Percentiles rank a stretch among this genome's conserved stretches.
Evolutionary conservation across 2,797 vertebrate species (phyloP).

Genomic region (Pagetopsis macropterus): DNA sequence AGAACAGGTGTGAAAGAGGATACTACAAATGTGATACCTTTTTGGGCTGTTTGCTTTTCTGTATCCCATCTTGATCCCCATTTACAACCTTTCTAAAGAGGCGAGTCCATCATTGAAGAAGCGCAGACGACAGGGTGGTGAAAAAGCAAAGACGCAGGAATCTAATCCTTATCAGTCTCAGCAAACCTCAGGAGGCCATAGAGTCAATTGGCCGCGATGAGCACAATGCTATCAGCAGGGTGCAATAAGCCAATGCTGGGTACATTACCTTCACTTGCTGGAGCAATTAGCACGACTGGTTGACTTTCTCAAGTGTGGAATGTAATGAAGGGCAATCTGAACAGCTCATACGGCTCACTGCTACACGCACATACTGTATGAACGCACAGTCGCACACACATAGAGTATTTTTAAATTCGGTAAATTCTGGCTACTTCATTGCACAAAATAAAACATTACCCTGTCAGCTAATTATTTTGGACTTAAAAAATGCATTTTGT

Average conservation of each 20-base stretch:
- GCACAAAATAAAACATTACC: too few relatives aligned
- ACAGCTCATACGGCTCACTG: conserved; percentile 31
- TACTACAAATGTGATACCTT: conserved; percentile 19
- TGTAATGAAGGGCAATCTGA: conserved; percentile 51
- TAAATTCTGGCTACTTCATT: not conserved
- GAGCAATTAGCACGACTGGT: conserved; percentile 58
- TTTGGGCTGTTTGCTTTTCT: conserved; percentile 53
- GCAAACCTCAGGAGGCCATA: conserved; percentile 57
- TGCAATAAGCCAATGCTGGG: conserved; percentile 54
- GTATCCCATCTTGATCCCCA: conserved; percentile 29
- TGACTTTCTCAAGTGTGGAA: conserved; percentile 66
- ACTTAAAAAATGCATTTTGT: too few relatives aligned
- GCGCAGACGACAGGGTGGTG: conserved; percentile 10
- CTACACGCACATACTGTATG: conserved; percentile 17
- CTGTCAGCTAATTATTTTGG: too few relatives aligned
- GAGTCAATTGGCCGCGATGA: conserved; percentile 71
- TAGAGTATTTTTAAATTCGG: not conserved
- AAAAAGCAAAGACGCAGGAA: conserved; percentile 59
- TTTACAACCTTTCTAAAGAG: conserved; percentile 48
- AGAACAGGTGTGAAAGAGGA: conserved; percentile 8
- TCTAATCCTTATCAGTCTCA: conserved; percentile 62
- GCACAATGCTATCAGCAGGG: conserved; percentile 65
- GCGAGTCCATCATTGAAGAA: conserved; percentile 29
- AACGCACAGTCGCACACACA: not conserved
- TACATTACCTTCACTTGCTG: conserved; percentile 67